Evolutionary conservation across 2,797 vertebrate species (phyloP), one percentile per base, ranked within the genome.

Genomic region (Gadopsis marmoratus): DNA sequence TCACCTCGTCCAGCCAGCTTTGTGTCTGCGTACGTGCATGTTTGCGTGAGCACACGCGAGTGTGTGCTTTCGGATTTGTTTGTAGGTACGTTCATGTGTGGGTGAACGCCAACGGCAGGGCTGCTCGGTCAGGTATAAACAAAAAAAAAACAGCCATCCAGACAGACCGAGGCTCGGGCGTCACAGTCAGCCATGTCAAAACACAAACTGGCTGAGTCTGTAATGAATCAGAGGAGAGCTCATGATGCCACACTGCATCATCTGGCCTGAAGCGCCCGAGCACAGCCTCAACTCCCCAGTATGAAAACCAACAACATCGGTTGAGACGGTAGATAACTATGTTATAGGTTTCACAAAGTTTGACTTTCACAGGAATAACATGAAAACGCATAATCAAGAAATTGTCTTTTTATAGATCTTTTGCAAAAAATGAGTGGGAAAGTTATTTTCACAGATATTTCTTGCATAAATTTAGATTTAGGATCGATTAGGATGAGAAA

Each of bases 191-290:
- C 62, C 76, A 81, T 76, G 83, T 90, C 88, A 91, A 83, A 91
- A 91, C 88, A 87, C 65, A 85, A 84, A 83, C 67, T 69, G 71
- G 72, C 85, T 77, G 72, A 82, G 80, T 83, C 85, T 82, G 83
- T 82, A 85, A 90, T 92, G 89, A 91, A 83, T 91, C 88, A 90
- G 74, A 76, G 68, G 60, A 76, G 74, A 86, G 86, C 85, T 79
- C 84, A 86, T 84, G 72, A 89, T 79, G 88, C 76, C 59, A 55
- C 76, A 39, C 71, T 81, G 78, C 75, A 86, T 88, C 86, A 80
- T 80, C 74, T 43, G 73, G 78, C 87, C 85, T n/a, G 29, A 33
- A 54, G 86, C 76, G 1, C 4, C 73, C 51, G 35, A 54, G 55
- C 79, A 21, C 51, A 56, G 51, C 56, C 21, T 14, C 59, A 56